Evolutionary conservation across 2,797 vertebrate genomes (phyloP), one percentile per base, ranked within the genome.

Genomic region (Hydrocynus forskahlii): DNA sequence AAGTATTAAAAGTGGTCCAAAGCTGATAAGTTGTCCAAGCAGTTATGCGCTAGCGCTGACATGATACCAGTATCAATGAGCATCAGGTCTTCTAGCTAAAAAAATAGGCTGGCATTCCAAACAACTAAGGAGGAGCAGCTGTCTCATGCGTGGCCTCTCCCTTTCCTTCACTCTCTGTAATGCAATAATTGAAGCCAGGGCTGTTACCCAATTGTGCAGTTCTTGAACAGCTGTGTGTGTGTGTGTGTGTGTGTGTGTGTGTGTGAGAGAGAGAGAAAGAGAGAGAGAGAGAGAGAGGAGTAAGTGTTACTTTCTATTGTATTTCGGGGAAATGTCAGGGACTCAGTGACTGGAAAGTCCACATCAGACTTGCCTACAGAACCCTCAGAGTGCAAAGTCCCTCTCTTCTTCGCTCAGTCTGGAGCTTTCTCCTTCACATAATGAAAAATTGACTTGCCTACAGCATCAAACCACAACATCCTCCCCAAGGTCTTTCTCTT

Each of bases 131-230:
- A 84, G 80, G 23, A 78, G 38, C 82, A 84, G 79, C 84, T 88
- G 84, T 80, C 66, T 74, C 29, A 52, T 69, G 67, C 54, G 52
- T 52, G 64, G 72, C 17, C 50, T 35, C 48, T 77, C 19, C 60
- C 55, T 43, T 60, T 63, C 38, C 70, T 70, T 69, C 76, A 74
- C 68, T 80, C 62, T 76, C 78, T 73, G 35, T 81, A 84, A 82
- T 78, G 76, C 77, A 84, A 81, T 85, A 80, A 87, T 87, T 88
- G 67, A 86, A 84, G 80, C 78, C 83, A 85, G 75, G 66, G 68
- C 80, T 75, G 66, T 88, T 77, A 80, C 71, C 71, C 78, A 77
- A 75, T 74, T 78, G 80, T 75, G 59, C 64, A 59, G 76, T 72
- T 78, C 64, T 84, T 82, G 64, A 66, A 64, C 45, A 66, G 25